These are phyloP conservation scores for Coregonus ussuriensis DNA, from an alignment of 2,797 vertebrate species.

Conservation along the genomic window DNA sequence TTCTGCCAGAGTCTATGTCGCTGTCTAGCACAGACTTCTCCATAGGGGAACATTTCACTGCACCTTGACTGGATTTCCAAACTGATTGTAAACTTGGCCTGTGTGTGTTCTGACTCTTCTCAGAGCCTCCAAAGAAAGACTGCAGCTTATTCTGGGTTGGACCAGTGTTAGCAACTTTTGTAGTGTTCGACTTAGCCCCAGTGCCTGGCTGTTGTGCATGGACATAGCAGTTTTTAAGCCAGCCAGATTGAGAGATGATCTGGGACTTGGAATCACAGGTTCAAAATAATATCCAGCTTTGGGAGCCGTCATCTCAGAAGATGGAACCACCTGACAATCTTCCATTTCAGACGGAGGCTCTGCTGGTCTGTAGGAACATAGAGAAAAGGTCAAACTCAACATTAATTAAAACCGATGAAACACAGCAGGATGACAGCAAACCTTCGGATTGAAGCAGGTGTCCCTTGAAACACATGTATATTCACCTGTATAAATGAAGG, in stretches of 20 bases:
- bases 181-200: slow-evolving; percentile 44
- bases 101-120: slow-evolving; percentile 30
- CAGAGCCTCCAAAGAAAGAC: slow-evolving; percentile 63
- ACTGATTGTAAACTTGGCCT: slow-evolving; percentile 31
- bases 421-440: too few relatives aligned
- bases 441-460: too few relatives aligned
- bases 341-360: slow-evolving; percentile 30
- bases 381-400: too few relatives aligned
- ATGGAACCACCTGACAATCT: slow-evolving; percentile 19
- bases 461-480: too few relatives aligned
- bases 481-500: too few relatives aligned
- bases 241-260: slow-evolving; percentile 72
- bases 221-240: slow-evolving; percentile 87
- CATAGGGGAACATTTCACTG: slow-evolving; percentile 19
- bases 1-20: slow-evolving; percentile 66
- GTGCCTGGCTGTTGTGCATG: slow-evolving; percentile 59
- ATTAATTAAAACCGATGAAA: too few relatives aligned
- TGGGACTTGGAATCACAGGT: slow-evolving; percentile 38
- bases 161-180: slow-evolving; percentile 45
- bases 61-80: slow-evolving; percentile 33
- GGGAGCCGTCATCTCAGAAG: slow-evolving; percentile 28
- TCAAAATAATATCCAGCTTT: slow-evolving; percentile 35
- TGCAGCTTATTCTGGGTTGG: slow-evolving; percentile 70
- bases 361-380: slow-evolving; percentile 7
- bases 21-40: slow-evolving; percentile 42